Evolutionary conservation across 2,888 invertebrate species (phyloP), one percentile per base, ranked within the genome.

Genomic region (Eueremaeus valkanovi): DNA sequence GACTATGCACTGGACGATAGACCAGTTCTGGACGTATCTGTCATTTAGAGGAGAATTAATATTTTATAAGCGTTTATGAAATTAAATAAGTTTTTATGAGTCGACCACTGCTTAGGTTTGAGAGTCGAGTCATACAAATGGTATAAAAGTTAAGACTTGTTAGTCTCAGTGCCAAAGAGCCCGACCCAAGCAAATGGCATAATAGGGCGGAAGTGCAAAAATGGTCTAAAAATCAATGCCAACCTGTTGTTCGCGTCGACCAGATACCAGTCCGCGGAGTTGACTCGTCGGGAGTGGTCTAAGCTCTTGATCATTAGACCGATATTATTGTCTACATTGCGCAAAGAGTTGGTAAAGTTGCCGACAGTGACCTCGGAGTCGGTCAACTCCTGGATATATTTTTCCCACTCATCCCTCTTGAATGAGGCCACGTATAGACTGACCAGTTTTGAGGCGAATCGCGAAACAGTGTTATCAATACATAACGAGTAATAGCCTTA

Each of bases 371-470:
- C 86, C 82, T 94, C 91, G 77, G 94, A 83, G 66, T 91, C 91
- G 82, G 94, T 92, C 29, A 95, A 87, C 84, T 96, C 95, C 82
- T 92, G 90, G 0, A 93, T 89, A 81, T 92, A 95, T 81, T 91
- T 89, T 81, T 94, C 92, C 96, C 96, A 96, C 83, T 92, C 89
- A 81, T 95, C 94, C 81, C 93, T 93, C 81, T 93, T 87, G 75
- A 94, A 93, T 5, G 95, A 93, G 0, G 94, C 93, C 76, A 95
- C 88, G 82, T 95, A 95, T 78, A 95, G 85, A 83, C 93, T 94
- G 42, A 95, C 91, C 78, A 95, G 85, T 85, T 95, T 95, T 9
- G 90, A 90, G 21, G 93, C 92, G 85, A 93, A 95, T 81, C 92
- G 87, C 0, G 94, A 93, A 82, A 94, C 93, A 83, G 94, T 93